A percentile compares a stretch with the other conserved stretches of the same genome.
phyloP scores from a whole-genome alignment of 2,888 invertebrate genomes.

The Amphipoea lucens region DNA sequence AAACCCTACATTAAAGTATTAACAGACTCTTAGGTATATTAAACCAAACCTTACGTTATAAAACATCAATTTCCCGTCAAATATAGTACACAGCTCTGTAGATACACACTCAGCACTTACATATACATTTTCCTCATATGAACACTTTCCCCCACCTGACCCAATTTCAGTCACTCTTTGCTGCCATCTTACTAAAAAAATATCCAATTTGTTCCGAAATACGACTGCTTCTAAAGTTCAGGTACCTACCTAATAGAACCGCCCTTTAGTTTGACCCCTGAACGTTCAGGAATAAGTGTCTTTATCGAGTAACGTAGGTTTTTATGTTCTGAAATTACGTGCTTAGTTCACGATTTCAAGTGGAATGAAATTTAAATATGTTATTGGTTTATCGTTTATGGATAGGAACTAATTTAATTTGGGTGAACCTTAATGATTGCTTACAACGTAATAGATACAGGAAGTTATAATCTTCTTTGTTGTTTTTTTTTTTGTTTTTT shows the following conservation, averaged over 20 bases:
- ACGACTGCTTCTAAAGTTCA: slow-evolving; percentile 47
- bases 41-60: neutral
- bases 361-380: slow-evolving; percentile 4
- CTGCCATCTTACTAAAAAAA: slow-evolving; percentile 38
- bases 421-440: neutral
- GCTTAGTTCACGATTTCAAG: slow-evolving; percentile 22
- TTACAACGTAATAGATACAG: neutral
- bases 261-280: slow-evolving; percentile 41
- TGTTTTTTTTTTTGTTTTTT: too few relatives aligned
- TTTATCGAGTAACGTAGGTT: slow-evolving; percentile 25
- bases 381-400: slow-evolving; percentile 18
- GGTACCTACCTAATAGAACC: slow-evolving; percentile 47
- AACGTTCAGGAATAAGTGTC: slow-evolving; percentile 16
- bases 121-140: neutral
- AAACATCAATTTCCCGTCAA: neutral
- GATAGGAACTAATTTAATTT: neutral
- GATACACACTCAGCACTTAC: neutral
- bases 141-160: neutral
- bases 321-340: slow-evolving; percentile 24
- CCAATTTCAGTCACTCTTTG: slow-evolving; percentile 12
- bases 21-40: neutral
- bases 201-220: slow-evolving; percentile 55
- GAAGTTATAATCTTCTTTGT: neutral
- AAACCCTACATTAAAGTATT: neutral
- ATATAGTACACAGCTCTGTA: neutral